phyloP scores from a whole-genome alignment of 1,140 invertebrate species.

The Oscheius sp. region DNA sequence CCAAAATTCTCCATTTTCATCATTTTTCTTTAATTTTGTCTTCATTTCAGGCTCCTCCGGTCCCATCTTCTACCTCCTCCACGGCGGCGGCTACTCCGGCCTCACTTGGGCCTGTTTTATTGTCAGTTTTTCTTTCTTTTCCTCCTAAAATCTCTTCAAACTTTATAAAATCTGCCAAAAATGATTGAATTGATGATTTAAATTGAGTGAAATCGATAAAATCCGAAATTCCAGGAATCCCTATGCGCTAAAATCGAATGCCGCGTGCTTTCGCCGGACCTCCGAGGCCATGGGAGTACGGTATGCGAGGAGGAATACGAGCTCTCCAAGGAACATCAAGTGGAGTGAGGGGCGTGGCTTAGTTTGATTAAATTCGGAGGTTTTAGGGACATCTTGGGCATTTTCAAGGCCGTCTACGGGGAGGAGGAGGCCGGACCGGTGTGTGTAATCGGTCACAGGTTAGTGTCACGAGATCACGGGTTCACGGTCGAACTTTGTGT shows the following conservation, averaged over 20 bases:
- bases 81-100: slow-evolving; percentile 59
- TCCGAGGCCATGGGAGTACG: slow-evolving; percentile 55
- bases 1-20: no score
- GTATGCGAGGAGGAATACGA: slow-evolving; percentile 44
- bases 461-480: no score
- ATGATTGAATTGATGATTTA: background rate
- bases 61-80: slow-evolving; percentile 56
- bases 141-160: no score
- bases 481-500: no score
- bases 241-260: slow-evolving; percentile 48
- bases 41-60: slow-evolving; percentile 38
- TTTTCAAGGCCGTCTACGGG: slow-evolving; percentile 20
- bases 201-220: background rate
- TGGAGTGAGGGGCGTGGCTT: slow-evolving; percentile 38
- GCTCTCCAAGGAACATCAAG: slow-evolving; percentile 51
- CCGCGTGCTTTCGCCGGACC: slow-evolving; percentile 56
- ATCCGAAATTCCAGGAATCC: slow-evolving; percentile 47
- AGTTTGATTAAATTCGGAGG: background rate
- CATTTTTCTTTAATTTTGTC: background rate
- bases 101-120: slow-evolving; percentile 57
- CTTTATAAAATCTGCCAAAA: background rate
- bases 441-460: background rate
- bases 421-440: background rate
- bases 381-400: slow-evolving; percentile 7
- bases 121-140: slow-evolving; percentile 27